Percentiles rank a stretch among this genome's conserved stretches.
Conservation (phyloP, 1,140 invertebrate species). For the Pectinophora gossypiella region DNA sequence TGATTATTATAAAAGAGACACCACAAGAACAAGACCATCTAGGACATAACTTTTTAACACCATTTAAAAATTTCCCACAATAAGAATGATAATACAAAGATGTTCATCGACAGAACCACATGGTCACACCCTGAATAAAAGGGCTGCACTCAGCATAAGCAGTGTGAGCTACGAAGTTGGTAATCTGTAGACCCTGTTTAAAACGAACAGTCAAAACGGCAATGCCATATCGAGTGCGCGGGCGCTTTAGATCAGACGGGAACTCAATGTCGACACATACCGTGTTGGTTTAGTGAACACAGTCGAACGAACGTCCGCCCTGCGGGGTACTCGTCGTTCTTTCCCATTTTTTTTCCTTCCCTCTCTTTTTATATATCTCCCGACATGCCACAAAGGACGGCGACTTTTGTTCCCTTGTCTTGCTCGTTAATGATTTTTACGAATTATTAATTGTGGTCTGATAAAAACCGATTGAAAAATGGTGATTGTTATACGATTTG, state of each 20-base stretch:
- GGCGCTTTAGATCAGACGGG: not conserved
- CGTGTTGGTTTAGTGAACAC: conserved; percentile 57
- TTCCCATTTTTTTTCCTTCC: conserved; percentile 43
- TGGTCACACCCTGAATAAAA: too few relatives aligned
- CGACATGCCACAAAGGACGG: conserved; percentile 57
- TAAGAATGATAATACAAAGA: too few relatives aligned
- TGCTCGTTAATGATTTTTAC: conserved; percentile 69
- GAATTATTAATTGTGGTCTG: conserved; percentile 66
- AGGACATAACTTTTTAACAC: too few relatives aligned
- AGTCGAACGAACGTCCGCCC: conserved; percentile 35
- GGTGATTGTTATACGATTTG: conserved; percentile 50
- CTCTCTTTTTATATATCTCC: conserved; percentile 38
- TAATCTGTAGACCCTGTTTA: too few relatives aligned
- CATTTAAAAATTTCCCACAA: too few relatives aligned
- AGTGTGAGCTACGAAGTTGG: too few relatives aligned
- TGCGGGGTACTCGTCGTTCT: conserved; percentile 38
- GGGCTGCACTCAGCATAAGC: too few relatives aligned
- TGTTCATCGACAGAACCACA: too few relatives aligned
- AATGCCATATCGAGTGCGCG: not conserved
- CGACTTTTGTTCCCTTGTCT: conserved; percentile 68
- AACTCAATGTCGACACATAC: conserved; percentile 43
- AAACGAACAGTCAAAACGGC: not conserved
- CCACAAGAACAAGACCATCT: too few relatives aligned
- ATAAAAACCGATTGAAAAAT: conserved; percentile 67
- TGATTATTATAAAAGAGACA: too few relatives aligned